Evolutionary conservation across 2,113 vertebrate species (phyloP).

Genomic region (Gasterosteus nipponicus): DNA sequence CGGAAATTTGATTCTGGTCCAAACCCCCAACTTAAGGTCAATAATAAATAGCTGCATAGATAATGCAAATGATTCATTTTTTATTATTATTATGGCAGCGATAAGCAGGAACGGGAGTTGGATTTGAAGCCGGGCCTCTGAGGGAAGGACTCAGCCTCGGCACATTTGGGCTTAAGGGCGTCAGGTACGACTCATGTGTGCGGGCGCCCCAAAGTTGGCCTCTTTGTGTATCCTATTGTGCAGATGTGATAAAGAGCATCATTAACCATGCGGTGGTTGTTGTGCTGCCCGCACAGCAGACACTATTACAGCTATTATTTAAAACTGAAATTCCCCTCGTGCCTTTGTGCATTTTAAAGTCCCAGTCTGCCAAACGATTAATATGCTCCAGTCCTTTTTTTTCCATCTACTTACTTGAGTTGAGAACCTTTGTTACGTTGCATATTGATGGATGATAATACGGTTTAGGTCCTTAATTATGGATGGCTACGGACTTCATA

Average conservation of each 20-base stretch:
- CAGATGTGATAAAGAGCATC: constrained; percentile 26
- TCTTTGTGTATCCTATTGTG: neutral
- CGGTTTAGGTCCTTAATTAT: constrained; percentile 15
- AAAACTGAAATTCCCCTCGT: neutral
- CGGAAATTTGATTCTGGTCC: neutral
- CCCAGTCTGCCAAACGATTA: constrained; percentile 11
- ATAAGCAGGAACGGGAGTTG: neutral
- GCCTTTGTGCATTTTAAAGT: constrained; percentile 8
- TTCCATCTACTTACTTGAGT: constrained; percentile 13
- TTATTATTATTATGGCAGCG: neutral
- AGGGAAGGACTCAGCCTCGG: neutral
- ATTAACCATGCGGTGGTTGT: neutral
- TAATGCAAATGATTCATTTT: neutral
- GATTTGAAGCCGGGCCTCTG: neutral
- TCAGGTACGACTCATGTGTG: neutral
- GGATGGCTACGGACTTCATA: constrained; percentile 8
- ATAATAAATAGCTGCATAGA: neutral
- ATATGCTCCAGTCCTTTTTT: neutral
- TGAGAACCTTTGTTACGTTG: constrained; percentile 19
- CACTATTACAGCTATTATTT: constrained; percentile 1
- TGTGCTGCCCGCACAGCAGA: neutral
- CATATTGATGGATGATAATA: constrained; percentile 7
- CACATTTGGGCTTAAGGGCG: neutral
- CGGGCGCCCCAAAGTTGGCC: neutral
- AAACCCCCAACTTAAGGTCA: neutral